Percentiles rank a stretch among this genome's conserved stretches.
These are phyloP conservation scores for Pelodytes ibericus DNA, from an alignment of 2,797 vertebrate species.

Conservation along the genomic window DNA sequence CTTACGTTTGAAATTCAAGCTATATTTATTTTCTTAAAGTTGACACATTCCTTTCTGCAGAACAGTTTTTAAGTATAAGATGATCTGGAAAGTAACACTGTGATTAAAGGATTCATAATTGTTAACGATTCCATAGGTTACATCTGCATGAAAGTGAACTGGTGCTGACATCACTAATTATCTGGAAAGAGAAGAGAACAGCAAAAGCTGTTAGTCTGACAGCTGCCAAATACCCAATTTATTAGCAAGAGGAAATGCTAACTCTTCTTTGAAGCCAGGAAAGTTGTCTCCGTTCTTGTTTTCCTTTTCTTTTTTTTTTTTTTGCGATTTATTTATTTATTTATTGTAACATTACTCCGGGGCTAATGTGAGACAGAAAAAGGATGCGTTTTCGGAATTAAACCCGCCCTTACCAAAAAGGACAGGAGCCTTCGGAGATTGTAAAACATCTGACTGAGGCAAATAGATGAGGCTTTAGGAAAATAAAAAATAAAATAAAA, in stretches of 20 bases:
- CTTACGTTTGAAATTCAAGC: too few relatives aligned
- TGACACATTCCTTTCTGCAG: neutral
- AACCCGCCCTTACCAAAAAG: neutral
- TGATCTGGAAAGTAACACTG: neutral
- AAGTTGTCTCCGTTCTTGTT: neutral
- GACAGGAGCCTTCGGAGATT: too few relatives aligned
- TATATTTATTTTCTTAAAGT: neutral
- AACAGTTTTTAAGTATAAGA: neutral
- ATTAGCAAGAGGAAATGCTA: slow-evolving; percentile 29
- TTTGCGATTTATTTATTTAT: too few relatives aligned
- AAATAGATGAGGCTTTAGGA: too few relatives aligned
- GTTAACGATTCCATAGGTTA: slow-evolving; percentile 36
- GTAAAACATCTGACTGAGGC: too few relatives aligned
- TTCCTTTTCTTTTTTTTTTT: neutral
- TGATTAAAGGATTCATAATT: neutral
- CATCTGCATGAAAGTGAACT: slow-evolving; percentile 12
- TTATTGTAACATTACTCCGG: slow-evolving; percentile 12
- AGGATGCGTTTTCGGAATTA: neutral
- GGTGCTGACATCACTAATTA: slow-evolving; percentile 49
- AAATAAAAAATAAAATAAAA: too few relatives aligned
- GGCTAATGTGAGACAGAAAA: slow-evolving; percentile 8
- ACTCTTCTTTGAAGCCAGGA: slow-evolving; percentile 35
- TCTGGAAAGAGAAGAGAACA: slow-evolving; percentile 41
- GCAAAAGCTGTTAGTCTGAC: slow-evolving; percentile 37
- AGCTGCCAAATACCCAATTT: slow-evolving; percentile 46